Conservation (phyloP, 2,113 vertebrate species). For the Tor tambroides region DNA sequence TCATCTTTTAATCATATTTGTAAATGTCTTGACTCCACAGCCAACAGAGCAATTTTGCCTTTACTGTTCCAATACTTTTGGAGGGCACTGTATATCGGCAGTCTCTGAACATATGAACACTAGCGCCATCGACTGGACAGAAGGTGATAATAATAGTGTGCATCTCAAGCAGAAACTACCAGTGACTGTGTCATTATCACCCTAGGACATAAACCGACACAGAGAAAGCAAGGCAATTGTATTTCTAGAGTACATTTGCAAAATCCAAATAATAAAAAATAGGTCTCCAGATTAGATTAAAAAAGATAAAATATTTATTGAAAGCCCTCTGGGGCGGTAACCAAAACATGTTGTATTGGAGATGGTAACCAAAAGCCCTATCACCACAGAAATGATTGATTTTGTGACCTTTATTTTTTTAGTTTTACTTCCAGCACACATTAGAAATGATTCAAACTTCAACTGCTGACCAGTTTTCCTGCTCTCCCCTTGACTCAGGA, state of each 20-base stretch:
- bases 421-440: neutral
- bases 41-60: too few relatives aligned
- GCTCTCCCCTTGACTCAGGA: too few relatives aligned
- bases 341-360: too few relatives aligned
- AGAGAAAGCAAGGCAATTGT: neutral
- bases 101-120: neutral
- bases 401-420: neutral
- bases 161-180: too few relatives aligned
- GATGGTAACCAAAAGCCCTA: neutral
- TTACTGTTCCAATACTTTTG: too few relatives aligned
- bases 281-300: neutral
- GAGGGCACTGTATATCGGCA: neutral
- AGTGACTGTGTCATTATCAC: too few relatives aligned
- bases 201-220: neutral
- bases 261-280: neutral
- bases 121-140: neutral
- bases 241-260: neutral
- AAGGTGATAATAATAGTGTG: neutral
- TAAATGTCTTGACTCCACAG: too few relatives aligned
- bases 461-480: too few relatives aligned
- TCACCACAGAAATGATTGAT: neutral
- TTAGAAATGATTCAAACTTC: too few relatives aligned
- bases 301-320: neutral
- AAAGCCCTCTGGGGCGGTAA: neutral
- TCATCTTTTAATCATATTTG: too few relatives aligned